These are phyloP conservation scores for Coelopa pilipes DNA, from an alignment of 2,888 invertebrate genomes.

Conservation along the genomic window DNA sequence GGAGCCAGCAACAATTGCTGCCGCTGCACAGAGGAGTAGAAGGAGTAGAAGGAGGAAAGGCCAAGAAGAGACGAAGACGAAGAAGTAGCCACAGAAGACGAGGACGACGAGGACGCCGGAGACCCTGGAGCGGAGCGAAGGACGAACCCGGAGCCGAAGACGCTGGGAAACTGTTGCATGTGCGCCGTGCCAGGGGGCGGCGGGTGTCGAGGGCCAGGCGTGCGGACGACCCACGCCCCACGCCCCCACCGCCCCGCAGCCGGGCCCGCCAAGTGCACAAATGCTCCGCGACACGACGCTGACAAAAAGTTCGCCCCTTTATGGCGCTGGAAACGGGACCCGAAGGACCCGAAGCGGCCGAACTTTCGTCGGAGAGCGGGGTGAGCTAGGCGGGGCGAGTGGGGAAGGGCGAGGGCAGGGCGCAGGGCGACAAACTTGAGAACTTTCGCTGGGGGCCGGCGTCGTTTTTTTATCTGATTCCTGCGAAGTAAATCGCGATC, in stretches of 20 bases:
- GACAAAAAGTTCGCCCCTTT: slow-evolving; percentile 33
- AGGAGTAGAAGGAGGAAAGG: too few species aligned
- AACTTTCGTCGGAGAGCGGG: slow-evolving; percentile 1
- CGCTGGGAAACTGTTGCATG: slow-evolving; percentile 41
- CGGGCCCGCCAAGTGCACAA: not conserved
- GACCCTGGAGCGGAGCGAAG: slow-evolving; percentile 12
- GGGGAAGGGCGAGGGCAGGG: not conserved
- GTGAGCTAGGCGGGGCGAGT: not conserved
- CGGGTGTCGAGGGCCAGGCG: not conserved
- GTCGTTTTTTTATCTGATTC: too few species aligned
- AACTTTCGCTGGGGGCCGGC: slow-evolving; percentile 19
- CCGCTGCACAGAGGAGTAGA: too few species aligned
- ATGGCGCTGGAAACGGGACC: slow-evolving; percentile 30
- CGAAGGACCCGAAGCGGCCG: slow-evolving; percentile 15
- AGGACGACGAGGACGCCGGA: slow-evolving; percentile 4
- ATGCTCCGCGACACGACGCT: not conserved
- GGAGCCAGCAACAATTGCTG: slow-evolving; percentile 4
- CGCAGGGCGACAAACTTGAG: slow-evolving; percentile 35
- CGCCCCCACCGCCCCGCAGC: not conserved
- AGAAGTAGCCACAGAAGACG: not conserved
- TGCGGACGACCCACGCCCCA: slow-evolving; percentile 12
- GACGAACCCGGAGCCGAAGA: slow-evolving; percentile 13
- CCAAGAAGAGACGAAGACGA: too few species aligned
- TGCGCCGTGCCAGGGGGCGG: slow-evolving; percentile 15
- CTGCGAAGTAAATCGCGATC: too few species aligned